These are phyloP conservation scores for Pinna nobilis DNA, from an alignment of 1,140 invertebrate species.

Conservation along the genomic window DNA sequence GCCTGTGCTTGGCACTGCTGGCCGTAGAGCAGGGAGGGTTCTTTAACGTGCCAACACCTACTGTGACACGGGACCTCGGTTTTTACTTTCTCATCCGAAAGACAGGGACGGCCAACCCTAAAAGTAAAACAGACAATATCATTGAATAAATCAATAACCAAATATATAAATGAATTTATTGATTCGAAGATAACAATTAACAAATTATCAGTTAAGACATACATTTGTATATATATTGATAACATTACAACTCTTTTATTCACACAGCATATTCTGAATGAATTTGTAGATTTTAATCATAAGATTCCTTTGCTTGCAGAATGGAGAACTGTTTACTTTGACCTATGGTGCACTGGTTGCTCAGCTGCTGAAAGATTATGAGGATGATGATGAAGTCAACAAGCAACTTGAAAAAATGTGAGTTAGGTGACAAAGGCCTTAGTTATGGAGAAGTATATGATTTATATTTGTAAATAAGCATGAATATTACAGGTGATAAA, in stretches of 20 bases:
- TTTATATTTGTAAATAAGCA: background rate
- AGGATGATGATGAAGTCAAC: constrained; percentile 93
- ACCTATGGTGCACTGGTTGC: constrained; percentile 98
- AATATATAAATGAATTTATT: background rate
- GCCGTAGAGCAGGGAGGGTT: too few species aligned
- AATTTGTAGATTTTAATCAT: background rate
- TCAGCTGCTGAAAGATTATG: constrained; percentile 97
- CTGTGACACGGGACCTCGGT: too few species aligned
- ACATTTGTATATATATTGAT: background rate
- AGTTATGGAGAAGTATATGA: too few species aligned
- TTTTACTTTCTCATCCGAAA: too few species aligned
- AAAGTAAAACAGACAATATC: too few species aligned
- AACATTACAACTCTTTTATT: background rate
- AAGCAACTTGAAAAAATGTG: constrained; percentile 78
- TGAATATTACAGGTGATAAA: too few species aligned
- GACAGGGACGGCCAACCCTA: too few species aligned
- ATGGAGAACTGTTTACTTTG: constrained; percentile 96
- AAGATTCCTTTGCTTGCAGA: constrained; percentile 80
- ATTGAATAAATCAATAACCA: too few species aligned
- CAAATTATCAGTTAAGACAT: background rate
- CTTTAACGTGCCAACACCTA: too few species aligned
- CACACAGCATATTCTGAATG: background rate
- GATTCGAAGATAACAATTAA: background rate
- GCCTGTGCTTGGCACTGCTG: too few species aligned
- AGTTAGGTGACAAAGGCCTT: too few species aligned